Conservation (phyloP, 2,113 vertebrate species). For the Saguinus imperator region DNA sequence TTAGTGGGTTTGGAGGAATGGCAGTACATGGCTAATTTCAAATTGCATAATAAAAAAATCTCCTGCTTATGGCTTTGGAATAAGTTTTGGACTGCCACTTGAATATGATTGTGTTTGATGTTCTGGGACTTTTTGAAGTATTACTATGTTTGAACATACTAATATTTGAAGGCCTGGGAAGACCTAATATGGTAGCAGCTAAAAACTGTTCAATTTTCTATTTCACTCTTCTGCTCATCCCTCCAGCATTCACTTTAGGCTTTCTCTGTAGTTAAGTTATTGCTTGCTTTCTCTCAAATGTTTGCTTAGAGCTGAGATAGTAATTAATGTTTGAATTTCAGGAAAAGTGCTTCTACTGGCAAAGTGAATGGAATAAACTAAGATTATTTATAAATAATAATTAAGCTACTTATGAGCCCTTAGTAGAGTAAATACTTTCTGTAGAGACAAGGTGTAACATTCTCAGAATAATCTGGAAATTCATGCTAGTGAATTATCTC, state of each 20-base stretch:
- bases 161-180: neutral
- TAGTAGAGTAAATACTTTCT: neutral
- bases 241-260: neutral
- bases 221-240: neutral
- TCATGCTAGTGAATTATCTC: neutral
- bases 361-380: neutral
- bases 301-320: neutral
- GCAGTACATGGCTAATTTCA: neutral
- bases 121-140: conserved; percentile 4
- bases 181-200: neutral
- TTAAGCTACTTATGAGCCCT: neutral
- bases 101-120: neutral
- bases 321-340: conserved; percentile 21
- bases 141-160: neutral
- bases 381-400: conserved; percentile 2
- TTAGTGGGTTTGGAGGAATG: neutral
- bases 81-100: neutral
- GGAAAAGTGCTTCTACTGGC: neutral
- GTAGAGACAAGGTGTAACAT: neutral
- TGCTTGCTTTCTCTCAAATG: conserved; percentile 27
- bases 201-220: neutral
- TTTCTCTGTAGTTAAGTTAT: neutral
- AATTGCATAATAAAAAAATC: conserved; percentile 15
- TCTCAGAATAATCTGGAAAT: conserved; percentile 8
- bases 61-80: neutral